These are phyloP conservation scores for Trichogramma evanescens DNA, from an alignment of 2,888 invertebrate species.

Conservation along the genomic window DNA sequence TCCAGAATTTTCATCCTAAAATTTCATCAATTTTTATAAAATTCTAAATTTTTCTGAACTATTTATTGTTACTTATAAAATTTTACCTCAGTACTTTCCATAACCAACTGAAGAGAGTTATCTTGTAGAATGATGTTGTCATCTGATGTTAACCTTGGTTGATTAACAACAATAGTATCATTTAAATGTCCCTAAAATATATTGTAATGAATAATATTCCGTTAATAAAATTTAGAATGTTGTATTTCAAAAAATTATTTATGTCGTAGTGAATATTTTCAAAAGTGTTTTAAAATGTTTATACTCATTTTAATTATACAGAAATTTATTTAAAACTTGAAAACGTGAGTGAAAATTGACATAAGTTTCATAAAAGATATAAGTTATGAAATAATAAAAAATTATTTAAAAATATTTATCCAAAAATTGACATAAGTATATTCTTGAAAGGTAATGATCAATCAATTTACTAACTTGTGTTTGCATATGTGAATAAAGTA, in stretches of 20 bases:
- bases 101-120: conserved; percentile 45
- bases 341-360: too few species aligned
- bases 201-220: conserved; percentile 2
- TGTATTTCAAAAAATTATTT: too few species aligned
- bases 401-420: conserved; percentile 1
- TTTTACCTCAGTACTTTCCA: conserved; percentile 33
- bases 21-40: neutral
- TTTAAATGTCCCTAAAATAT: conserved; percentile 61
- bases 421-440: neutral
- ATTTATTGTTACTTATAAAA: neutral
- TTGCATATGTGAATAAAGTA: conserved; percentile 72
- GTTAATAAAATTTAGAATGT: neutral
- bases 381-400: neutral
- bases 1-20: conserved; percentile 28
- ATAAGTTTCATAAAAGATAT: neutral
- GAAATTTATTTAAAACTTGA: too few species aligned
- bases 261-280: too few species aligned
- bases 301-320: too few species aligned
- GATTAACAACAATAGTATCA: conserved; percentile 76
- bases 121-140: conserved; percentile 46
- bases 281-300: neutral
- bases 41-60: neutral
- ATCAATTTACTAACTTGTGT: conserved; percentile 47
- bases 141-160: conserved; percentile 63
- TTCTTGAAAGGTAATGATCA: neutral